Evolutionary conservation across 2,888 invertebrate genomes (phyloP).

Genomic region (Monoplex corrugatus): DNA sequence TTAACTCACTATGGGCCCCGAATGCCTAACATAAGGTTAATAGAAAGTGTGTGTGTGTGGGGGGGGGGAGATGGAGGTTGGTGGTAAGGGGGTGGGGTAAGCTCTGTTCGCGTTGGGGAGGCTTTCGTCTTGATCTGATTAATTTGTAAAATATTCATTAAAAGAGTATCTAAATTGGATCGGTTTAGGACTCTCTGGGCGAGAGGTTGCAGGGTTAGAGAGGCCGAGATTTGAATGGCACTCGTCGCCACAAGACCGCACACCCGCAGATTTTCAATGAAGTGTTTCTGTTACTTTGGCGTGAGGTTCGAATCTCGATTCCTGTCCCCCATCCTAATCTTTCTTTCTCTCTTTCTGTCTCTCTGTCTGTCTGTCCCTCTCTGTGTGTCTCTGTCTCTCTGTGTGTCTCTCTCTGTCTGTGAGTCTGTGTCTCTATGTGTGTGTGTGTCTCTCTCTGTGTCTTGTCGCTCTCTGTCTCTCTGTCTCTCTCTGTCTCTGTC

Average conservation of each 20-base stretch:
- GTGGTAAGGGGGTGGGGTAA: neutral
- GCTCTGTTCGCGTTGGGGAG: conserved; percentile 46
- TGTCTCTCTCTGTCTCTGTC: too few species aligned
- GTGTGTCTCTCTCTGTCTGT: neutral
- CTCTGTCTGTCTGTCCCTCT: neutral
- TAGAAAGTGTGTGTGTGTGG: conserved; percentile 46
- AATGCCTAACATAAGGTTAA: conserved; percentile 61
- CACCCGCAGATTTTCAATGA: neutral
- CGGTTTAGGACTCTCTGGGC: conserved; percentile 38
- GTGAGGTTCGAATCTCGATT: neutral
- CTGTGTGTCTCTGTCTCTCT: neutral
- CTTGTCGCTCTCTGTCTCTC: neutral
- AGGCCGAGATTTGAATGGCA: conserved; percentile 6
- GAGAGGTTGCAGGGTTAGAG: neutral
- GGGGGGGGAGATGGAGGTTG: neutral
- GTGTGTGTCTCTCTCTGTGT: neutral
- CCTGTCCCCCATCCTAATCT: neutral
- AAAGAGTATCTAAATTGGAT: conserved; percentile 66
- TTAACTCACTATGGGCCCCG: conserved; percentile 57
- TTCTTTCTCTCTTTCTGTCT: neutral
- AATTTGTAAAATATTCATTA: conserved; percentile 75
- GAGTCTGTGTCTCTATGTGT: too few species aligned
- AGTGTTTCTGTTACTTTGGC: neutral
- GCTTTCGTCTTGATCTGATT: conserved; percentile 65
- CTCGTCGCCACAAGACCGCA: neutral